Conservation (phyloP, 1,140 invertebrate species). For the Rhyacophila brunnea region DNA sequence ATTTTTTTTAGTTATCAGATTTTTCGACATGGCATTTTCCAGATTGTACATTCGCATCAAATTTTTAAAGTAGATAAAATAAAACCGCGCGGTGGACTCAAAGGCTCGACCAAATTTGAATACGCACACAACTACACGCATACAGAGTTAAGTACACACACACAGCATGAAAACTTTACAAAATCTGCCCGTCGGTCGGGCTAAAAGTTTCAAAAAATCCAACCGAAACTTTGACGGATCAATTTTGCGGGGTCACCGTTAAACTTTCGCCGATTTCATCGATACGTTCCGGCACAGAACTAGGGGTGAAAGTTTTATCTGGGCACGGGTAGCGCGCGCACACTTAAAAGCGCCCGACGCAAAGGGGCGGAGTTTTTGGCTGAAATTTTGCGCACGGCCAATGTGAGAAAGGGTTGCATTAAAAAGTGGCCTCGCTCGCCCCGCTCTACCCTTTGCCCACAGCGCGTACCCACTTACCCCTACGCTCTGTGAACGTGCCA, state of each 20-base stretch:
- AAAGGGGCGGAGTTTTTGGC: conserved; percentile 37
- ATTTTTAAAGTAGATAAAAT: conserved; percentile 33
- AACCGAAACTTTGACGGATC: conserved; percentile 19
- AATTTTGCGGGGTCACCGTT: background rate
- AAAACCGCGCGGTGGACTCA: conserved; percentile 23
- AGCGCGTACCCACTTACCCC: background rate
- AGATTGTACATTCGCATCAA: conserved; percentile 5
- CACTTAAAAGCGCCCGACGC: conserved; percentile 2
- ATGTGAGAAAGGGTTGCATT: conserved; percentile 31
- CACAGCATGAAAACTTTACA: conserved; percentile 16
- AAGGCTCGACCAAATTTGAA: conserved; percentile 3
- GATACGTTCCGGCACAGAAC: background rate
- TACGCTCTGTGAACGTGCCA: background rate
- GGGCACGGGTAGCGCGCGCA: background rate
- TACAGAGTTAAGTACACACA: conserved; percentile 7
- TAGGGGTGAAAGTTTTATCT: conserved; percentile 7
- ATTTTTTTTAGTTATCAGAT: no score
- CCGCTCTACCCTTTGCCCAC: background rate
- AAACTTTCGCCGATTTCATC: background rate
- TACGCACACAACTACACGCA: conserved; percentile 10
- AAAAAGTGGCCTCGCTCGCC: conserved; percentile 20
- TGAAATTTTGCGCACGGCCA: conserved; percentile 34
- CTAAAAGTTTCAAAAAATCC: conserved; percentile 21
- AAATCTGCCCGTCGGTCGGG: conserved; percentile 17
- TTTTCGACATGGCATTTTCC: conserved; percentile 3